Percentiles rank a stretch among this genome's conserved stretches.
Conservation (phyloP, 2,797 vertebrate genomes). For the Poeciliopsis paucimaculata region DNA sequence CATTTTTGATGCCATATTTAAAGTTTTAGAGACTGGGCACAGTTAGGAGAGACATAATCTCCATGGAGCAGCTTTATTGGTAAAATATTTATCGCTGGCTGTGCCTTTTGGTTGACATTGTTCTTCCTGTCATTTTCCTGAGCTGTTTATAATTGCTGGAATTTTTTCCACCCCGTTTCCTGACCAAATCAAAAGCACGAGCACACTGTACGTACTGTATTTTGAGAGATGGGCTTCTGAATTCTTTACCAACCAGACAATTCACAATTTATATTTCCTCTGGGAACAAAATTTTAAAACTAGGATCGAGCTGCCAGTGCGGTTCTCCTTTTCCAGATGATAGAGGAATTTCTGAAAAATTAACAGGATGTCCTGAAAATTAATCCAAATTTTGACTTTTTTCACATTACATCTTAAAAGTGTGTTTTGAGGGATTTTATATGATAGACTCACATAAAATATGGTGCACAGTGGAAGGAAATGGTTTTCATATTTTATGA, state of each 20-base stretch:
- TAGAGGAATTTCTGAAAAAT: not conserved
- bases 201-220: constrained; percentile 10
- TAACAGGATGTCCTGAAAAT: not conserved
- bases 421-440: no score
- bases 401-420: not conserved
- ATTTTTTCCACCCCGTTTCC: constrained; percentile 19
- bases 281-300: not conserved
- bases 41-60: constrained; percentile 6
- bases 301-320: not conserved
- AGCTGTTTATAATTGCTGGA: constrained; percentile 69
- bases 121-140: constrained; percentile 52
- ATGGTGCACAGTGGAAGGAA: not conserved
- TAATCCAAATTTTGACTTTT: not conserved
- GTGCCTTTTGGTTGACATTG: constrained; percentile 39
- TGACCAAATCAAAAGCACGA: constrained; percentile 55
- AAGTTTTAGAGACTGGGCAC: constrained; percentile 17
- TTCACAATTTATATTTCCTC: not conserved
- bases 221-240: constrained; percentile 8
- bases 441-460: not conserved
- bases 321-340: not conserved
- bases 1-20: not conserved
- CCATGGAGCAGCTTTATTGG: constrained; percentile 6
- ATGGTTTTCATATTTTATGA: not conserved
- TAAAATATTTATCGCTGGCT: constrained; percentile 14
- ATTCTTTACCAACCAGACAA: constrained; percentile 29